Conservation (phyloP, 2,113 vertebrate species). For the Clupea harengus region DNA sequence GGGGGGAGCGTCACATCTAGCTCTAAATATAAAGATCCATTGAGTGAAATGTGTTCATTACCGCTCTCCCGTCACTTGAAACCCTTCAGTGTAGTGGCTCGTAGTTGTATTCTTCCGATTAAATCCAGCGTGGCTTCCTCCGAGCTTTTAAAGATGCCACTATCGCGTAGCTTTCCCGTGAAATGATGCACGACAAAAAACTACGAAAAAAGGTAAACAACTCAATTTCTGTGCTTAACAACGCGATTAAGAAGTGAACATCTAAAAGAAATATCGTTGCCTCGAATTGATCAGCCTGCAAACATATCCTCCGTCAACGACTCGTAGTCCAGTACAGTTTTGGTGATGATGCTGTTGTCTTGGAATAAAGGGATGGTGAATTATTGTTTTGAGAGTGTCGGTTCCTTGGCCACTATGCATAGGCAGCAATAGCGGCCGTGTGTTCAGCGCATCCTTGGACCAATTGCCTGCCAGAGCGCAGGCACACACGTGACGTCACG, state of each 20-base stretch:
- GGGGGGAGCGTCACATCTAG: slow-evolving; percentile 50
- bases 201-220: slow-evolving; percentile 40
- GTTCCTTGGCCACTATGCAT: slow-evolving; percentile 27
- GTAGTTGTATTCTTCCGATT: slow-evolving; percentile 40
- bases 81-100: slow-evolving; percentile 43
- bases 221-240: background rate
- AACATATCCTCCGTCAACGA: background rate
- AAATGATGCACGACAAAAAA: slow-evolving; percentile 20
- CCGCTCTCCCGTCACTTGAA: slow-evolving; percentile 54
- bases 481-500: slow-evolving; percentile 31
- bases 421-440: slow-evolving; percentile 22
- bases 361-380: slow-evolving; percentile 1
- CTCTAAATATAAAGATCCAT: slow-evolving; percentile 64
- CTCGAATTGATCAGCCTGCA: background rate
- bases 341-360: slow-evolving; percentile 17
- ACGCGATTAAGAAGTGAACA: background rate
- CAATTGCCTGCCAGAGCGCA: slow-evolving; percentile 38
- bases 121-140: background rate
- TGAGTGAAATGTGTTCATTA: slow-evolving; percentile 60
- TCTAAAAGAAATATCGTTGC: background rate
- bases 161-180: slow-evolving; percentile 1
- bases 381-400: slow-evolving; percentile 25
- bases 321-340: background rate
- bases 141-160: background rate
- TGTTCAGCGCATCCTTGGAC: slow-evolving; percentile 39